phyloP scores from a whole-genome alignment of 2,888 invertebrate genomes.

The Ommatoiulus sabulosus region DNA sequence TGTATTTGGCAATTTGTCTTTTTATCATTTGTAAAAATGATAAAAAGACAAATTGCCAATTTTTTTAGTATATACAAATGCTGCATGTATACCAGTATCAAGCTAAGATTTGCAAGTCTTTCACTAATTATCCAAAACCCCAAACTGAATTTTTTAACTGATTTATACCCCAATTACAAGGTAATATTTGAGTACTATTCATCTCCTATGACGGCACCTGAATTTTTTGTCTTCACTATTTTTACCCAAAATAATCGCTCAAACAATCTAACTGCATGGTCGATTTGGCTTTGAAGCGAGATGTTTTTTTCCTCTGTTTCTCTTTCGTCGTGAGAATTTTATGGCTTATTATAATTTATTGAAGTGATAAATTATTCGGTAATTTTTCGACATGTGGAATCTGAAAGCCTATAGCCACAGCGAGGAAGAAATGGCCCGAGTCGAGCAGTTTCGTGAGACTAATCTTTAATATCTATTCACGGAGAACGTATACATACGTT shows the following conservation, averaged over 20 bases:
- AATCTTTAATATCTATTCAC: slow-evolving; percentile 28
- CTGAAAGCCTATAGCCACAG: background rate
- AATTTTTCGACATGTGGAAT: background rate
- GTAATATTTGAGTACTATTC: too few species aligned
- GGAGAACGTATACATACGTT: background rate
- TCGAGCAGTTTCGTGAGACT: background rate
- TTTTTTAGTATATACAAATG: too few species aligned
- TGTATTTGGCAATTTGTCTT: too few species aligned
- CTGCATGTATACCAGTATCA: too few species aligned
- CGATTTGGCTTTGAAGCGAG: background rate
- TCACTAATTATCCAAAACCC: too few species aligned
- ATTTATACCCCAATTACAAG: too few species aligned
- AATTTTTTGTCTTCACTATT: background rate
- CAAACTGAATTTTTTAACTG: too few species aligned
- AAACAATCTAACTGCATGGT: background rate
- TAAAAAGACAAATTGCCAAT: too few species aligned
- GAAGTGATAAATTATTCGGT: background rate
- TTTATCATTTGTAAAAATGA: too few species aligned
- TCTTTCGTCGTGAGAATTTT: background rate
- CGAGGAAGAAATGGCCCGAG: background rate
- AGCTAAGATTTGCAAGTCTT: too few species aligned
- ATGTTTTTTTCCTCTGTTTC: background rate
- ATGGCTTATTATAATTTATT: slow-evolving; percentile 34
- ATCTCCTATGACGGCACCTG: background rate
- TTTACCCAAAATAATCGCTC: background rate